phyloP scores from a whole-genome alignment of 2,113 vertebrate genomes.

The Clarias macrocephalus region DNA sequence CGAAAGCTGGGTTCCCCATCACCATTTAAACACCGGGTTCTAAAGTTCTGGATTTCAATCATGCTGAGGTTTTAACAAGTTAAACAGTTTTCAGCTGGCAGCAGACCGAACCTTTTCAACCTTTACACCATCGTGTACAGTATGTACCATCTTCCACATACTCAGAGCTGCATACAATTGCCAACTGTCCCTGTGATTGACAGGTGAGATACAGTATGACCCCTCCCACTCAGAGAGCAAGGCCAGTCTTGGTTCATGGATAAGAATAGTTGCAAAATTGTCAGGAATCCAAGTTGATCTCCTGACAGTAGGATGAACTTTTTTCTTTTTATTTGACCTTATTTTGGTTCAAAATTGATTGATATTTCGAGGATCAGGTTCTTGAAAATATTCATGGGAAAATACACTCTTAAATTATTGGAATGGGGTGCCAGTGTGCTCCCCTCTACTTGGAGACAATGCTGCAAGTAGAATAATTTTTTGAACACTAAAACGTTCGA shows the following conservation, averaged over 20 bases:
- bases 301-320: not conserved
- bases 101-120: not conserved
- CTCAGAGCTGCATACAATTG: not conserved
- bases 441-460: not conserved
- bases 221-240: not conserved
- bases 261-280: not conserved
- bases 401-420: not conserved
- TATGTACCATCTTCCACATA: not conserved
- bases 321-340: not conserved
- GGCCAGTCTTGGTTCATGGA: not conserved
- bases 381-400: not conserved
- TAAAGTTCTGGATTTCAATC: not conserved
- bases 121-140: not conserved
- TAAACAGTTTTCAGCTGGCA: not conserved
- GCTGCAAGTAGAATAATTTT: not conserved
- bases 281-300: not conserved
- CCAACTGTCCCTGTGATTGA: not conserved
- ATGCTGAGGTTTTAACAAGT: not conserved
- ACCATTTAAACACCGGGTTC: not conserved
- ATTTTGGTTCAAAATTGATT: not conserved
- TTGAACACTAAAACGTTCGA: not conserved
- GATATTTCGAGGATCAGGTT: not conserved
- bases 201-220: not conserved
- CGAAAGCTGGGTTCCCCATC: not conserved
- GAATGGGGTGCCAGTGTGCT: not conserved